These are phyloP conservation scores for Meda fulgida DNA, from an alignment of 2,797 vertebrate genomes.

Conservation along the genomic window DNA sequence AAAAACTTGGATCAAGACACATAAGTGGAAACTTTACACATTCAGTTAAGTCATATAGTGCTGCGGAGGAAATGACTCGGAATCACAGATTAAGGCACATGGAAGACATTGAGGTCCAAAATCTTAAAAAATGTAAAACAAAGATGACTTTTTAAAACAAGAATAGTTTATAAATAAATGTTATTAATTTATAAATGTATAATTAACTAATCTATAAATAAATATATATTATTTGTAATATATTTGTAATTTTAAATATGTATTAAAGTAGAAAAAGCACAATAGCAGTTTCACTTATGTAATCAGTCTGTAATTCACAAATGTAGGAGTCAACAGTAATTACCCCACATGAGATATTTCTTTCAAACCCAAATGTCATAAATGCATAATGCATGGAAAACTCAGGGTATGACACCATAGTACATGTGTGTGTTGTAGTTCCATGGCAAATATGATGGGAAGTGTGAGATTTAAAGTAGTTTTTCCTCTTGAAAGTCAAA, in stretches of 20 bases:
- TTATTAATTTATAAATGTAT: background rate
- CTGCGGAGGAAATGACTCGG: background rate
- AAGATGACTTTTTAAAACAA: background rate
- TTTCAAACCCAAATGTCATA: conserved; percentile 25
- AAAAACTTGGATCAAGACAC: background rate
- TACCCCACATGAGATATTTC: conserved; percentile 5
- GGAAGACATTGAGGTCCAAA: background rate
- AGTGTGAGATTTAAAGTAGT: conserved; percentile 27
- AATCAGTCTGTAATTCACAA: background rate
- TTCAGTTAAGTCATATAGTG: background rate
- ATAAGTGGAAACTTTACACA: too few relatives aligned
- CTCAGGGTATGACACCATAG: background rate
- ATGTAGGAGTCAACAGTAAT: conserved; percentile 7
- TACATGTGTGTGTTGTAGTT: background rate
- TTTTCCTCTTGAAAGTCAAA: conserved; percentile 45
- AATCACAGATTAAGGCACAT: background rate
- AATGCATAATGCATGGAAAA: conserved; percentile 28
- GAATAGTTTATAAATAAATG: background rate
- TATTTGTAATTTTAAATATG: background rate
- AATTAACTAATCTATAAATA: background rate
- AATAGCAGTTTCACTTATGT: background rate
- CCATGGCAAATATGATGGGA: background rate
- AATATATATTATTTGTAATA: background rate
- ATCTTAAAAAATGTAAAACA: background rate
- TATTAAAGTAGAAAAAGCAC: conserved; percentile 1